Base-by-base conservation (phyloP, 2,113 vertebrate genomes). In the Caranx ignobilis region DNA sequence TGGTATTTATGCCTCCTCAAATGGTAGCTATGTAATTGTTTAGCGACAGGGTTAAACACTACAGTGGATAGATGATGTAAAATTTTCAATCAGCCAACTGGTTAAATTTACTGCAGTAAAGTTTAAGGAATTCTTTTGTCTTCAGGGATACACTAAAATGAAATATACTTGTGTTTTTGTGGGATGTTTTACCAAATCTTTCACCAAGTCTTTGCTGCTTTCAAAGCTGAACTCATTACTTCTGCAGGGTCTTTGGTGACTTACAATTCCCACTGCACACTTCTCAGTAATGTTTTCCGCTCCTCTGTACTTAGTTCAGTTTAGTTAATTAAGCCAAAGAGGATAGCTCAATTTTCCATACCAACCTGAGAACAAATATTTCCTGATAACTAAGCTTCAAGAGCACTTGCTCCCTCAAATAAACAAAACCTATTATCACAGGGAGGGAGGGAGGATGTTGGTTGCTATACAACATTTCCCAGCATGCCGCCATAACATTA, bases 401-500 rank as follows among this genome's bases (percentile, higher is more conserved):
- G 92, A 95, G 92, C 93, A 93, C 61, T 19, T 87, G 85, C 81
- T 83, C 89, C 90, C 88, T 79, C 85, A 91, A 93, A 95, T 92
- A 87, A 89, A 89, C 75, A 95, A 93, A 93, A 91, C 64, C 11
- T 89, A 92, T 96, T 96, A 95, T 96, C 95, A 93, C 90, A 85
- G 62, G 76, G 50, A 86, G 77, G 21, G 85, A 90, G 92, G 87
- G 92, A 94, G 94, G 95, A 96, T 95, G 92, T 91, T 88, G 87
- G 91, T 90, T 92, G 93, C 94, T 87, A 86, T 87, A 91, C 82
- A 89, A 85, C 88, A 89, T 90, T 89, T 89, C 86, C 86, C 83
- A 91, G 81, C 43, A 85, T 85, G 87, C 75, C 18, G 43, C 62
- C 68, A 80, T 72, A 85, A 84, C 73, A 77, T 52, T 64, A 71